phyloP scores from a whole-genome alignment of 2,888 invertebrate species.

The Anoplius nigerrimus region DNA sequence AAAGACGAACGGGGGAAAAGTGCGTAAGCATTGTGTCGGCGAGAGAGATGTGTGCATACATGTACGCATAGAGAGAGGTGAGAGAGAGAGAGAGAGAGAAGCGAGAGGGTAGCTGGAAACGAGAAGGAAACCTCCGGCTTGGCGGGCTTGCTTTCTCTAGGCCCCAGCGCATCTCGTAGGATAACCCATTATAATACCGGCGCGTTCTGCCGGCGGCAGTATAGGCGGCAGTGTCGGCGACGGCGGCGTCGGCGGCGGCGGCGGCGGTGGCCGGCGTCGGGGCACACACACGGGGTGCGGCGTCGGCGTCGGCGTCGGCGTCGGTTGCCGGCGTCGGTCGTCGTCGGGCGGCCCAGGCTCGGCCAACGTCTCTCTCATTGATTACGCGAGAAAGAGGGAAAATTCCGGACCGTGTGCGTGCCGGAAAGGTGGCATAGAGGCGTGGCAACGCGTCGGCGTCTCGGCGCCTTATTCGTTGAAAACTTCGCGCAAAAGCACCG shows the following conservation, averaged over 20 bases:
- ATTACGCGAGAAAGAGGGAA: conserved; percentile 75
- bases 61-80: too few relatives aligned
- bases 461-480: conserved; percentile 75
- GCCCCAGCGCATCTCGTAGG: conserved; percentile 43
- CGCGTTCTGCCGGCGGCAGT: conserved; percentile 27
- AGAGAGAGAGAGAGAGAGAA: too few relatives aligned
- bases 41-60: too few relatives aligned
- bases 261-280: conserved; percentile 38
- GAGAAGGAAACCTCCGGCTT: conserved; percentile 14
- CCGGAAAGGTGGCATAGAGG: conserved; percentile 70
- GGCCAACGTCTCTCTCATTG: conserved; percentile 68
- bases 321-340: conserved; percentile 36
- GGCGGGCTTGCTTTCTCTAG: conserved; percentile 44
- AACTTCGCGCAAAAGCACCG: conserved; percentile 70
- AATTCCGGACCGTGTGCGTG: conserved; percentile 61
- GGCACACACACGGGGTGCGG: not conserved
- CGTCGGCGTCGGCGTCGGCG: conserved; percentile 1
- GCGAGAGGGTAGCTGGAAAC: too few relatives aligned
- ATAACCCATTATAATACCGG: conserved; percentile 52
- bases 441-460: conserved; percentile 72
- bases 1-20: too few relatives aligned
- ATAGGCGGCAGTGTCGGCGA: conserved; percentile 7
- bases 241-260: conserved; percentile 38
- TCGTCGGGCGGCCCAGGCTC: conserved; percentile 48
- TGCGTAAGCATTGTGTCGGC: too few relatives aligned